These are phyloP conservation scores for Coregonus suidteri DNA, from an alignment of 2,797 vertebrate genomes.

Conservation along the genomic window DNA sequence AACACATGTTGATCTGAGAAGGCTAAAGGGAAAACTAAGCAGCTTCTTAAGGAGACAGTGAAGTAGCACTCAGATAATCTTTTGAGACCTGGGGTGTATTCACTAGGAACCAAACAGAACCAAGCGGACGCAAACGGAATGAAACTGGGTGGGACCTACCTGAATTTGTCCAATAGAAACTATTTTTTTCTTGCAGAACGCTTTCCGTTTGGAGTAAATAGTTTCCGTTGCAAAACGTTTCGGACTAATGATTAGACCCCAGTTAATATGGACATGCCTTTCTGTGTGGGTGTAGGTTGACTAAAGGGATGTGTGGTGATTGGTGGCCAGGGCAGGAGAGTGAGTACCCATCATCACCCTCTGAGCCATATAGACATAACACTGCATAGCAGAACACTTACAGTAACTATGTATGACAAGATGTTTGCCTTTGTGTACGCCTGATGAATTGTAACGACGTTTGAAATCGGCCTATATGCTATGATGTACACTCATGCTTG, in stretches of 20 bases:
- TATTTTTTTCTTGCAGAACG: too few relatives aligned
- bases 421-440: conserved; percentile 25
- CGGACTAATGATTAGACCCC: too few relatives aligned
- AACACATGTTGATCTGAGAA: conserved; percentile 12
- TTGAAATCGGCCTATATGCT: conserved; percentile 36
- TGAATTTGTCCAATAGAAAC: too few relatives aligned
- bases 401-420: conserved; percentile 10
- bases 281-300: conserved; percentile 8
- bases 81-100: background rate
- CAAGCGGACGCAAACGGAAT: too few relatives aligned
- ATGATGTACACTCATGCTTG: conserved; percentile 49
- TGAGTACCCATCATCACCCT: conserved; percentile 18
- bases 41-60: conserved; percentile 24
- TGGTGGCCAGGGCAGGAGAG: conserved; percentile 29
- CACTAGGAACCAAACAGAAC: too few relatives aligned
- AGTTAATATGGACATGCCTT: conserved; percentile 29
- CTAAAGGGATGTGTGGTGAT: conserved; percentile 32
- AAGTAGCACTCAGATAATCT: conserved; percentile 11
- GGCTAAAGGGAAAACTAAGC: conserved; percentile 31
- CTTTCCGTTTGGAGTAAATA: too few relatives aligned
- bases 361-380: conserved; percentile 35
- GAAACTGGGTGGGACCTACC: too few relatives aligned
- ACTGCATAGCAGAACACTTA: conserved; percentile 31
- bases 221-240: too few relatives aligned
- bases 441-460: conserved; percentile 21